Conservation (phyloP, 2,797 vertebrate species). For the Malurus splendens region DNA sequence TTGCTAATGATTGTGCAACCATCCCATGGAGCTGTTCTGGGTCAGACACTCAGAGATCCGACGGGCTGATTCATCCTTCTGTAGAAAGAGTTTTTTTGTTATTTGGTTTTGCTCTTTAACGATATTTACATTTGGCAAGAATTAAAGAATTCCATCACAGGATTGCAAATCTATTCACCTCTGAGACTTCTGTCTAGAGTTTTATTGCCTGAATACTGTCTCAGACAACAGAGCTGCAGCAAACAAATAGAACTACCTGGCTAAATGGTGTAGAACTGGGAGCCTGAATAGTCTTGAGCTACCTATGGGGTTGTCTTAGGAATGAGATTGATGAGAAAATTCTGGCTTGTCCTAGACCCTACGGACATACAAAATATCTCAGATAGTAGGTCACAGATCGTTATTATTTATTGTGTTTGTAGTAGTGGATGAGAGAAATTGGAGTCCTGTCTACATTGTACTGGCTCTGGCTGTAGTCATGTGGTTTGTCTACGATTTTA, state of each 20-base stretch:
- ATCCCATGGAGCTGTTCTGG: neutral
- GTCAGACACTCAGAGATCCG: neutral
- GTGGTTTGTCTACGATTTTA: neutral
- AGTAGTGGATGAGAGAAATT: neutral
- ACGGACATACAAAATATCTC: neutral
- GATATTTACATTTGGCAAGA: neutral
- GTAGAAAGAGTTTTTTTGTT: neutral
- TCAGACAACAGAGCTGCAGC: neutral
- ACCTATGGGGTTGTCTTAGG: neutral
- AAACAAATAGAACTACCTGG: neutral
- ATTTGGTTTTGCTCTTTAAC: neutral
- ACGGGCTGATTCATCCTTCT: neutral
- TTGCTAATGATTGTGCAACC: slow-evolving; percentile 8
- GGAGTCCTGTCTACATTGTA: neutral
- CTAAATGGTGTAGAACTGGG: neutral
- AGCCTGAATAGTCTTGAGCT: neutral
- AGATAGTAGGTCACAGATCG: neutral
- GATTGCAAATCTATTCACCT: neutral
- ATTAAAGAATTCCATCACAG: neutral
- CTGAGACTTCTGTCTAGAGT: neutral
- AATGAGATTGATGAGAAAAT: neutral
- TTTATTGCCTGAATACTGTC: neutral
- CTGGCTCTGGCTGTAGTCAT: neutral
- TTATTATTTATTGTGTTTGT: neutral
- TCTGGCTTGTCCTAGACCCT: neutral